These are phyloP conservation scores for Tauraco erythrolophus DNA, from an alignment of 2,113 vertebrate genomes.

Conservation along the genomic window DNA sequence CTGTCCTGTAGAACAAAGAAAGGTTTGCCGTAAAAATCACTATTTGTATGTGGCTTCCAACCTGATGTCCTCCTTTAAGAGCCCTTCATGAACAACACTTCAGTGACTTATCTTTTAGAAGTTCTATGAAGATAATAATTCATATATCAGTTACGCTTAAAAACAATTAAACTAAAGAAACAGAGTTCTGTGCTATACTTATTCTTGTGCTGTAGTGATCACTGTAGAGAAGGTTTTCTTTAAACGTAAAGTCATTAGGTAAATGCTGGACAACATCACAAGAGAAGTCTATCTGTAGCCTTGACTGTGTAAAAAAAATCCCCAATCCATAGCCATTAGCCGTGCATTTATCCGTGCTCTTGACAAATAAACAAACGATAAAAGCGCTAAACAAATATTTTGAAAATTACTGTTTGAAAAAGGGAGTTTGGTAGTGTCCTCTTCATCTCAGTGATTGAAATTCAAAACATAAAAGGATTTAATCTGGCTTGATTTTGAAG, in stretches of 20 bases:
- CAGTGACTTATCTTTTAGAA: neutral
- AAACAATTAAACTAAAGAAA: neutral
- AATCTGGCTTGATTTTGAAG: neutral
- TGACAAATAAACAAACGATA: neutral
- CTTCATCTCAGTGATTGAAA: neutral
- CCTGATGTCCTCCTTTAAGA: neutral
- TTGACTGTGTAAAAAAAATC: neutral
- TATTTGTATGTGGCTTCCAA: neutral
- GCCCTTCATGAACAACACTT: neutral
- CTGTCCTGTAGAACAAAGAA: neutral
- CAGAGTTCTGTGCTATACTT: neutral
- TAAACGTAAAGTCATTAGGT: neutral
- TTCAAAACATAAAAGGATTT: slow-evolving; percentile 1
- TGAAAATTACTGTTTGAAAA: neutral
- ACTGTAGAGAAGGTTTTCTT: neutral
- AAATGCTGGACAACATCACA: neutral
- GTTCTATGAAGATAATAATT: neutral
- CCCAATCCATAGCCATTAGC: neutral
- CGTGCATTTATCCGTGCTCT: neutral
- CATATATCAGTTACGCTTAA: neutral
- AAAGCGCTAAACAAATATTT: neutral
- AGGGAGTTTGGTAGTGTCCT: neutral
- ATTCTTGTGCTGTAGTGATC: neutral
- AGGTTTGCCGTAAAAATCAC: neutral
- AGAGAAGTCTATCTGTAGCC: neutral